A percentile compares a stretch with the other conserved stretches of the same genome.
These are phyloP conservation scores for Holothuria scabra DNA, from an alignment of 53 echinoderm and acorn worm species.

Conservation along the genomic window DNA sequence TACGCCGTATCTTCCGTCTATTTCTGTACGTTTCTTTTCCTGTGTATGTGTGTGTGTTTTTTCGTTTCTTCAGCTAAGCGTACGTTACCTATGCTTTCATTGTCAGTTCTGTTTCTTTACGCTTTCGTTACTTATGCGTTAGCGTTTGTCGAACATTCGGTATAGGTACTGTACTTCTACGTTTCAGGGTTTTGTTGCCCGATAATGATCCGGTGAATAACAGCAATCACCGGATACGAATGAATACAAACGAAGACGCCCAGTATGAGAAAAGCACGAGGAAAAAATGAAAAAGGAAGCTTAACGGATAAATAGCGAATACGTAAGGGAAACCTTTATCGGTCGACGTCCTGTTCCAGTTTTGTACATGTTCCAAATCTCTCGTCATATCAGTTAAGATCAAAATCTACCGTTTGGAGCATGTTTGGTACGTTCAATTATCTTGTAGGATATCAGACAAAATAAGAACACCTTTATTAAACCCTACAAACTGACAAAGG, in stretches of 20 bases:
- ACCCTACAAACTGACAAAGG: no score
- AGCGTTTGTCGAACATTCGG: conserved; percentile 13
- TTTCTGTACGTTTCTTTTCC: not conserved
- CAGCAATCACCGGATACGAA: conserved; percentile 20
- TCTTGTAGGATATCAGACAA: no score
- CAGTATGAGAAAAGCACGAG: conserved; percentile 14
- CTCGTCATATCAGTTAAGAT: no score
- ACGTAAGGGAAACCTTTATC: conserved; percentile 23
- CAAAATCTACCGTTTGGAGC: no score
- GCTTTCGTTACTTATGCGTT: conserved; percentile 21
- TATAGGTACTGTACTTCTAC: conserved; percentile 24
- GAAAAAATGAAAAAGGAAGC: conserved; percentile 17
- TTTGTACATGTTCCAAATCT: conserved; percentile 20
- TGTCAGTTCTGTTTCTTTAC: conserved; percentile 26
- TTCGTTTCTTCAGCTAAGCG: conserved; percentile 7
- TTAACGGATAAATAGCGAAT: conserved; percentile 26
- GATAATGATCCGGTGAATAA: conserved; percentile 37
- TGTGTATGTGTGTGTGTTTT: not conserved
- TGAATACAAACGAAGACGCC: not conserved
- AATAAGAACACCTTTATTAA: no score
- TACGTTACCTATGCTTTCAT: conserved; percentile 32
- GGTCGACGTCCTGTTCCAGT: conserved; percentile 10
- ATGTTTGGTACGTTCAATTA: no score
- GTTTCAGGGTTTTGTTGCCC: conserved; percentile 19
- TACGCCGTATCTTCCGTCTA: conserved; percentile 24